Evolutionary conservation across 2,797 vertebrate species (phyloP), one percentile per base, ranked within the genome.

Genomic region (Oreochromis grahami): DNA sequence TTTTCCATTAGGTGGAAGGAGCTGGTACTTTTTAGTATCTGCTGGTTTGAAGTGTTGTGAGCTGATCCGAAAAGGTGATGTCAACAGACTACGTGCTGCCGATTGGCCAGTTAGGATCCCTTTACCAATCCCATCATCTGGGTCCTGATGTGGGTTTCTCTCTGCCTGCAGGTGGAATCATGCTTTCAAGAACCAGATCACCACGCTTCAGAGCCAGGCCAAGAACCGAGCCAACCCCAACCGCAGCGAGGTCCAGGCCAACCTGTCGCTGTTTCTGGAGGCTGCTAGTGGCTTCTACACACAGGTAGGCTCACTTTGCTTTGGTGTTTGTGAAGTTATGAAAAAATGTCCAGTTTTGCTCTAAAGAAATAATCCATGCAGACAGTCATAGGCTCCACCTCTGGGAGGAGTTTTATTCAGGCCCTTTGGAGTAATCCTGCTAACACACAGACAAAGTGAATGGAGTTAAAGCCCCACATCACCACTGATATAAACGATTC

Each of bases 141-240:
- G 7, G 19, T 77, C 5, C 10, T 72, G 55, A 63, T 55, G 50
- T 2, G 17, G 26, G 4, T 21, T 14, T 60, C 3, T 14, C 15
- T 76, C 1, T 29, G 1, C 3, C 41, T 11, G 43, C 81, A 95
- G 93, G 86, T 93, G 88, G 95, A 95, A 95, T 53, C 94, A 95
- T 58, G 99, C 99, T 87, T 99, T 99, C 93, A 99, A 99, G 96
- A 99, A 99, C 96, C 99, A 99, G 96, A 99, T 99, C 95, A 99
- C 98, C 48, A 99, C 98, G 38, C 96, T 99, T 87, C 99, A 99
- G 97, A 98, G 99, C 95, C 99, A 99, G 94, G 98, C 99, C 79
- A 99, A 99, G 96, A 99, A 99, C 95, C 96, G 98, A 92, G 97
- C 98, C 94, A 99, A 99, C 95, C 98, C 98, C 53, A 99, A 99